Conservation (phyloP, 1,140 invertebrate species). For the Mamestra configurata region DNA sequence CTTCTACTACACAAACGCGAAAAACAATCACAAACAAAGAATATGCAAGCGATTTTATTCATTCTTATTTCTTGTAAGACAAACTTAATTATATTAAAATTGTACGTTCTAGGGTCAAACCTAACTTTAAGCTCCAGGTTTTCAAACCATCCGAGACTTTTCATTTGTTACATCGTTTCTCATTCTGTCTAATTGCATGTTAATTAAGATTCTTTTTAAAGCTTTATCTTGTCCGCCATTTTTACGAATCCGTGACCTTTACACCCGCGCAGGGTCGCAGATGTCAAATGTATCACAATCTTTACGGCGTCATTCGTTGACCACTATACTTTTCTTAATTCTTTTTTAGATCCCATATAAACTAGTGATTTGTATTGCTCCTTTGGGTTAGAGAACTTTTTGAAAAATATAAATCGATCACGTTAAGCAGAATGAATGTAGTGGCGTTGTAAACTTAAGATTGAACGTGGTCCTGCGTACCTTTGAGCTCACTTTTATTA, state of each 20-base stretch:
- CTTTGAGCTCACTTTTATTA: background rate
- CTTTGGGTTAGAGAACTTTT: background rate
- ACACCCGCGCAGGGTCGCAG: background rate
- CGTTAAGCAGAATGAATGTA: background rate
- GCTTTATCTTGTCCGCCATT: conserved; percentile 26
- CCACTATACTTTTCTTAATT: background rate
- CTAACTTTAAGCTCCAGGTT: background rate
- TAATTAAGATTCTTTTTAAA: conserved; percentile 5
- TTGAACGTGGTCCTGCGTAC: background rate
- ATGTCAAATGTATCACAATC: conserved; percentile 44
- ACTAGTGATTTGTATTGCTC: background rate
- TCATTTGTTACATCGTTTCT: background rate
- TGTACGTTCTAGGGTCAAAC: too few species aligned
- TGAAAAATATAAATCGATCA: background rate
- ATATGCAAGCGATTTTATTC: too few species aligned
- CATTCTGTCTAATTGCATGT: conserved; percentile 6
- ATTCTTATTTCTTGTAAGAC: too few species aligned
- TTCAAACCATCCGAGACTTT: background rate
- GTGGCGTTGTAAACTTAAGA: background rate
- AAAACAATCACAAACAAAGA: too few species aligned
- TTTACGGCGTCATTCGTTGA: conserved; percentile 15
- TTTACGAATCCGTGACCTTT: conserved; percentile 53
- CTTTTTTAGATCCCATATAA: background rate
- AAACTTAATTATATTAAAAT: too few species aligned
- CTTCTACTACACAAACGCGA: too few species aligned